Evolutionary conservation across 2,888 invertebrate genomes (phyloP).

Genomic region (Xiphydria camelus): DNA sequence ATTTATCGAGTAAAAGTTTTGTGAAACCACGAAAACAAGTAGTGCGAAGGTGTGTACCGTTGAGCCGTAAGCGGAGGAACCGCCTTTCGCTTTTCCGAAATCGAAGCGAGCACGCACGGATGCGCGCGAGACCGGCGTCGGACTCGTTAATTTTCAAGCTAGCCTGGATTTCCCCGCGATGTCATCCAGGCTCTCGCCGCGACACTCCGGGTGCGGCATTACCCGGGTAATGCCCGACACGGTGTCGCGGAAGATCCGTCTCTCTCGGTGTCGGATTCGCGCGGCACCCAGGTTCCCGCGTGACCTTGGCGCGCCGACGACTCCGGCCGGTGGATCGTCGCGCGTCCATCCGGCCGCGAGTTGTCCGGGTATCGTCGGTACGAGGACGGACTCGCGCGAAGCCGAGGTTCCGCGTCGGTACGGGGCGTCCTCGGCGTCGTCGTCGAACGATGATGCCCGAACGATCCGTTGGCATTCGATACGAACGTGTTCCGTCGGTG

Average conservation of each 20-base stretch:
- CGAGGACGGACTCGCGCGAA: background rate
- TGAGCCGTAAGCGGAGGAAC: slow-evolving; percentile 13
- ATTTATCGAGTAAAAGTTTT: slow-evolving; percentile 22
- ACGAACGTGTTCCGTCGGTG: background rate
- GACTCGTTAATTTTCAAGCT: no score
- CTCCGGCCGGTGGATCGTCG: background rate
- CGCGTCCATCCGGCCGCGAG: background rate
- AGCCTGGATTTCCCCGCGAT: background rate
- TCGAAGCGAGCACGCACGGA: background rate
- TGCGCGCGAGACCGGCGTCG: background rate
- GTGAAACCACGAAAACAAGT: slow-evolving; percentile 11
- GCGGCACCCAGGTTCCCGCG: background rate
- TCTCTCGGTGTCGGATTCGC: background rate
- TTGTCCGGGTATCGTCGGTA: background rate
- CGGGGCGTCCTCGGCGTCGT: background rate
- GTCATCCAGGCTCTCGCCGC: background rate
- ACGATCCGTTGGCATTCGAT: background rate
- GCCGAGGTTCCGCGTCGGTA: background rate
- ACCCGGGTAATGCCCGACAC: slow-evolving; percentile 26
- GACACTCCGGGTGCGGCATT: slow-evolving; percentile 20
- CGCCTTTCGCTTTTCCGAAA: background rate
- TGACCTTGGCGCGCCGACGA: no score
- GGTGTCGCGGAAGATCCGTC: background rate
- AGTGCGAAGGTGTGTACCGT: slow-evolving; percentile 31
- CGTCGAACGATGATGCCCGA: background rate